phyloP scores from a whole-genome alignment of 2,797 vertebrate species.

The Morus bassanus region DNA sequence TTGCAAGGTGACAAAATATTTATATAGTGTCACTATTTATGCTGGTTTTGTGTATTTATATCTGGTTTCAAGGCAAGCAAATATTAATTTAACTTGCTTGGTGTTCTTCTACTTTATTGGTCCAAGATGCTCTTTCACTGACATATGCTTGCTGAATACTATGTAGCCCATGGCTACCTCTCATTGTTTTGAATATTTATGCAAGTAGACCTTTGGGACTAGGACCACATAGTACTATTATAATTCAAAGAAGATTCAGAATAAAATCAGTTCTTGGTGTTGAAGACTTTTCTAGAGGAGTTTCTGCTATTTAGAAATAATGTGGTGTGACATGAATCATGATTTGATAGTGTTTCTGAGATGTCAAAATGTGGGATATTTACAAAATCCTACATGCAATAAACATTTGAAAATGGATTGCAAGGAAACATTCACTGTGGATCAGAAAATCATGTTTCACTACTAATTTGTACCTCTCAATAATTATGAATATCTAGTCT shows the following conservation, averaged over 20 bases:
- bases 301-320: neutral
- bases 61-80: neutral
- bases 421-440: neutral
- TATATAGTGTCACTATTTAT: neutral
- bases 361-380: neutral
- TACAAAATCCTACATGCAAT: neutral
- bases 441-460: neutral
- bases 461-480: neutral
- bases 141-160: neutral
- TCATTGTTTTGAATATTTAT: neutral
- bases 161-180: neutral
- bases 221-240: neutral
- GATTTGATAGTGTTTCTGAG: neutral
- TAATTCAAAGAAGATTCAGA: neutral
- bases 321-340: neutral
- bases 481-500: neutral
- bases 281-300: neutral
- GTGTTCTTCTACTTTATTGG: neutral
- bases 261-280: neutral
- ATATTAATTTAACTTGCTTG: neutral
- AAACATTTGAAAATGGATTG: neutral
- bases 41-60: rapidly evolving
- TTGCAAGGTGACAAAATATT: neutral
- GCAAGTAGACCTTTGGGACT: neutral
- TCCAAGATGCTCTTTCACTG: neutral